Evolutionary conservation across 2,888 invertebrate species (phyloP).

Genomic region (Leptopilina drosophilae): DNA sequence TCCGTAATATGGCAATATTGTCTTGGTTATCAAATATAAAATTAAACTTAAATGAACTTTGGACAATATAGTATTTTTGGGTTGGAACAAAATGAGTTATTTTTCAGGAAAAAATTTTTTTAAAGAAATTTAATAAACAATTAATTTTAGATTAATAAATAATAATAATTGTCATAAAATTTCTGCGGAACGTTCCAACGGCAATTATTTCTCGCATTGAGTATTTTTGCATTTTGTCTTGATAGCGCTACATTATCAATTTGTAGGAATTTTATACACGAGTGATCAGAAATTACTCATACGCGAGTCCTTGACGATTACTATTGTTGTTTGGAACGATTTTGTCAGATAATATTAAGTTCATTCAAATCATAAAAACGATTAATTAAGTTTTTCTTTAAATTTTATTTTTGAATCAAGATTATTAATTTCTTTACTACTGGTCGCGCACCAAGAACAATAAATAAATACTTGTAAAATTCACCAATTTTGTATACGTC

Average conservation of each 20-base stretch:
- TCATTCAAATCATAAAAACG: neutral
- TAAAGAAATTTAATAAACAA: neutral
- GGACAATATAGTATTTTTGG: neutral
- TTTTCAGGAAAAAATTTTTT: neutral
- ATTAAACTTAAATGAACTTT: neutral
- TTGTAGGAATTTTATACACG: neutral
- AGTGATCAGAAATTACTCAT: neutral
- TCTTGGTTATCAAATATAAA: neutral
- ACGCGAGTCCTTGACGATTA: neutral
- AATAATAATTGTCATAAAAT: neutral
- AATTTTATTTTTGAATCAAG: neutral
- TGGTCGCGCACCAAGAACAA: neutral
- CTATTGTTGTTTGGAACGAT: neutral
- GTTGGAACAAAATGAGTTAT: neutral
- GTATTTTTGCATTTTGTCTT: neutral
- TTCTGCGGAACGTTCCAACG: neutral
- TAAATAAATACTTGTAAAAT: neutral
- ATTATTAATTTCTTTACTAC: neutral
- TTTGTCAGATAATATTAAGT: neutral
- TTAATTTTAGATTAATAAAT: neutral
- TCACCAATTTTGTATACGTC: neutral
- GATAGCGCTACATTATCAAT: neutral
- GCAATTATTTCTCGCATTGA: neutral
- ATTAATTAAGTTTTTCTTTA: neutral
- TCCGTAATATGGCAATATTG: neutral